phyloP scores from a whole-genome alignment of 2,113 vertebrate species.

The Charadrius vociferus region DNA sequence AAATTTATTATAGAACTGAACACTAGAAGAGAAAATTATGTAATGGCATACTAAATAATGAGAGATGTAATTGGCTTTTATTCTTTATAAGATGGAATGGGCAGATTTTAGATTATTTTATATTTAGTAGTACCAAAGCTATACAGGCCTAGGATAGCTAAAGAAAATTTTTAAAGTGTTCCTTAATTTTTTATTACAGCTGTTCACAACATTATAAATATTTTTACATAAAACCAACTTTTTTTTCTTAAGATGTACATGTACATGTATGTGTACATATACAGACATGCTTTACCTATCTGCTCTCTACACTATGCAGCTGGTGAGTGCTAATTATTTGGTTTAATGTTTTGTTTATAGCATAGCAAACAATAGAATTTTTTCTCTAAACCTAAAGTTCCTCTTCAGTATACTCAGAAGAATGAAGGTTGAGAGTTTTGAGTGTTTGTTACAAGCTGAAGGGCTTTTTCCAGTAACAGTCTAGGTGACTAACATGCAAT shows the following conservation, averaged over 20 bases:
- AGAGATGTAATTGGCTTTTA: not conserved
- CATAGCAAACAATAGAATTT: not conserved
- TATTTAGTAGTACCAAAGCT: not conserved
- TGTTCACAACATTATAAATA: not conserved
- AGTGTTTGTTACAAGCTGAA: not conserved
- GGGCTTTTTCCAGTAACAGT: not conserved
- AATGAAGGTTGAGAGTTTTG: not conserved
- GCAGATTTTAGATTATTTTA: not conserved
- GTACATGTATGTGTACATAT: rapidly evolving
- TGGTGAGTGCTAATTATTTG: not conserved
- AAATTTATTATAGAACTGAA: not conserved
- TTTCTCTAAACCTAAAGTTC: not conserved
- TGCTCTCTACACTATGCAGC: not conserved
- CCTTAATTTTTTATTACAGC: not conserved
- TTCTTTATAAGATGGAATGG: not conserved
- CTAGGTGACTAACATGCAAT: not conserved
- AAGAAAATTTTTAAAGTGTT: not conserved
- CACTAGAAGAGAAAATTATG: not conserved
- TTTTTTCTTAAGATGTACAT: not conserved
- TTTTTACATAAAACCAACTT: not conserved
- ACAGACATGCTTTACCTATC: not conserved
- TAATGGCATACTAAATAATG: not conserved
- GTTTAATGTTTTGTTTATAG: not conserved
- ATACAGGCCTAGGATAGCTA: not conserved
- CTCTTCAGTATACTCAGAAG: not conserved